Evolutionary conservation across 2,888 invertebrate genomes (phyloP).

Genomic region (Anthrax anthrax): DNA sequence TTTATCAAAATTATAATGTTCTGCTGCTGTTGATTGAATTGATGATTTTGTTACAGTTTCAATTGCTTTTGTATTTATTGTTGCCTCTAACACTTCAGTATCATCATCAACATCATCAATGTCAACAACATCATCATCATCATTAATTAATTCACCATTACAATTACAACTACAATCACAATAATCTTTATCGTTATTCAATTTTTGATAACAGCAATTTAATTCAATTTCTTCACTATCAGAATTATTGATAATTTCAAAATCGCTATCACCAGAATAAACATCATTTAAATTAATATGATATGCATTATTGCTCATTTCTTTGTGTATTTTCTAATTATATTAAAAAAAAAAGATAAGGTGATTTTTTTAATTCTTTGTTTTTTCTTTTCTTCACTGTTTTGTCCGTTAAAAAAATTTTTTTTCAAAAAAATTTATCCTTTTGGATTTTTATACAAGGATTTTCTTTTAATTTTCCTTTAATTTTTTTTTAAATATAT

Average conservation of each 20-base stretch:
- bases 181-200: background rate
- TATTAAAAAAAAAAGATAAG: background rate
- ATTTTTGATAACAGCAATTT: slow-evolving; percentile 1
- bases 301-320: background rate
- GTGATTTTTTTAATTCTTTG: background rate
- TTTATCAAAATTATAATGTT: too few species aligned
- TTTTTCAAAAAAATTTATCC: too few species aligned
- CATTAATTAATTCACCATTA: background rate
- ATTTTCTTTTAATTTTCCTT: background rate
- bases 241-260: slow-evolving; percentile 10
- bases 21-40: background rate
- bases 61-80: background rate
- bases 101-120: too few species aligned
- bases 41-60: background rate
- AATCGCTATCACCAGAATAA: slow-evolving; percentile 11
- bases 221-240: slow-evolving; percentile 6
- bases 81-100: too few species aligned
- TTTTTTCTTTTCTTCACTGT: too few species aligned
- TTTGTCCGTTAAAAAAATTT: too few species aligned
- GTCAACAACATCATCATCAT: too few species aligned
- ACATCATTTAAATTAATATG: background rate
- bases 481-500: slow-evolving; percentile 2
- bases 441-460: background rate
- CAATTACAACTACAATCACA: background rate
- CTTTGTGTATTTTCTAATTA: background rate